phyloP scores from a whole-genome alignment of 2,113 vertebrate genomes.

The Pandion haliaetus region DNA sequence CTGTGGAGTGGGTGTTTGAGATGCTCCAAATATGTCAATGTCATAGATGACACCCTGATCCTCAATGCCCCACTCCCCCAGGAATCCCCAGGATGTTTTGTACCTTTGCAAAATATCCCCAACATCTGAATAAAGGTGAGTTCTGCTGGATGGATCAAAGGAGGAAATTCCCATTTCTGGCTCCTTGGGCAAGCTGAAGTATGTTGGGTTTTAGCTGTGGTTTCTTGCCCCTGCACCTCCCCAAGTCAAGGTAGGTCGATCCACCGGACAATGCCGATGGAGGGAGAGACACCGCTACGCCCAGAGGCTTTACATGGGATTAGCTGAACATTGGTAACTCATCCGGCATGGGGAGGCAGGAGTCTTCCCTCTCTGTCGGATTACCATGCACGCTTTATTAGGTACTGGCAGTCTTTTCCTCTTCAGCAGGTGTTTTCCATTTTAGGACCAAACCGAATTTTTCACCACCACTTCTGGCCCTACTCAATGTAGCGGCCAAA shows the following conservation, averaged over 20 bases:
- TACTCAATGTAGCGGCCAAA: neutral
- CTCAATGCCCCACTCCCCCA: rapidly evolving
- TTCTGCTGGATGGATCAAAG: neutral
- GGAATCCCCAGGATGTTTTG: neutral
- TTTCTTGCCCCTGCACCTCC: neutral
- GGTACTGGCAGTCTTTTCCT: too few relatives aligned
- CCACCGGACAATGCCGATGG: rapidly evolving
- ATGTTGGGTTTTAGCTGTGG: neutral
- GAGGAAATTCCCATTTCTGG: neutral
- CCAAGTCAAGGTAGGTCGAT: neutral
- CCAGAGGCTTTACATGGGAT: rapidly evolving
- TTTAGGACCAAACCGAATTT: neutral
- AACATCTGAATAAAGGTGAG: neutral
- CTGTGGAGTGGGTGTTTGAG: neutral
- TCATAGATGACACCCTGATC: rapidly evolving
- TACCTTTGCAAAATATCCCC: neutral
- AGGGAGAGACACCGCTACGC: neutral
- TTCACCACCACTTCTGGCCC: neutral
- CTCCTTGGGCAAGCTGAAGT: neutral
- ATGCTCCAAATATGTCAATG: rapidly evolving
- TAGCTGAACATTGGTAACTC: rapidly evolving
- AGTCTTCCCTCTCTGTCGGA: neutral
- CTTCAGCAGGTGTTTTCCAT: neutral
- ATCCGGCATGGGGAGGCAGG: neutral
- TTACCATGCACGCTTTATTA: rapidly evolving